Evolutionary conservation across 2,888 invertebrate species (phyloP).

Genomic region (Saturnia pavonia): DNA sequence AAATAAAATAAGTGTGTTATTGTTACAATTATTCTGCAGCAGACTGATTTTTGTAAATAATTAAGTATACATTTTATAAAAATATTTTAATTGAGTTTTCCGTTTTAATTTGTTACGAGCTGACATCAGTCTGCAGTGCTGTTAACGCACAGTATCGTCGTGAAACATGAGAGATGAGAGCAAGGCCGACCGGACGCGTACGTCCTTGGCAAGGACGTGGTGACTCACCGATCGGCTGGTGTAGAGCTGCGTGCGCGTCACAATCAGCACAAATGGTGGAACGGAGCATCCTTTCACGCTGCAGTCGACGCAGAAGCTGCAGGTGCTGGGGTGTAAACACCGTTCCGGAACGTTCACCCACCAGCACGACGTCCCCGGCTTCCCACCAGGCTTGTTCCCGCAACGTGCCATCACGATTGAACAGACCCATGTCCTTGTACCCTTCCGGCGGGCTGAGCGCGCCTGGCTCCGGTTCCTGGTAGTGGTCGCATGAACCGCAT

Average conservation of each 20-base stretch:
- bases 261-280: slow-evolving; percentile 79
- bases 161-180: slow-evolving; percentile 35
- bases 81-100: not conserved
- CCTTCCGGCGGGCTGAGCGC: slow-evolving; percentile 95
- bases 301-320: slow-evolving; percentile 84
- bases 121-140: slow-evolving; percentile 19
- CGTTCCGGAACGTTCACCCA: slow-evolving; percentile 81
- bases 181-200: slow-evolving; percentile 42
- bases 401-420: slow-evolving; percentile 80
- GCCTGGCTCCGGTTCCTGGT: slow-evolving; percentile 89
- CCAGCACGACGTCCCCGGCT: slow-evolving; percentile 80
- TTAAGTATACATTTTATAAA: too few species aligned
- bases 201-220: slow-evolving; percentile 60
- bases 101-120: not conserved
- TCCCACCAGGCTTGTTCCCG: slow-evolving; percentile 83
- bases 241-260: slow-evolving; percentile 73
- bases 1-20: not conserved
- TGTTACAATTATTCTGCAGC: not conserved
- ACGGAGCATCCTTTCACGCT: slow-evolving; percentile 82
- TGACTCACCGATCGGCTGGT: slow-evolving; percentile 77
- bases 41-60: not conserved
- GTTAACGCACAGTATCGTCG: slow-evolving; percentile 32
- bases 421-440: slow-evolving; percentile 91
- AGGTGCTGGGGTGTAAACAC: slow-evolving; percentile 86
- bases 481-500: slow-evolving; percentile 76